Evolutionary conservation across 1,140 invertebrate genomes (phyloP).

Genomic region (Drosophila orena): DNA sequence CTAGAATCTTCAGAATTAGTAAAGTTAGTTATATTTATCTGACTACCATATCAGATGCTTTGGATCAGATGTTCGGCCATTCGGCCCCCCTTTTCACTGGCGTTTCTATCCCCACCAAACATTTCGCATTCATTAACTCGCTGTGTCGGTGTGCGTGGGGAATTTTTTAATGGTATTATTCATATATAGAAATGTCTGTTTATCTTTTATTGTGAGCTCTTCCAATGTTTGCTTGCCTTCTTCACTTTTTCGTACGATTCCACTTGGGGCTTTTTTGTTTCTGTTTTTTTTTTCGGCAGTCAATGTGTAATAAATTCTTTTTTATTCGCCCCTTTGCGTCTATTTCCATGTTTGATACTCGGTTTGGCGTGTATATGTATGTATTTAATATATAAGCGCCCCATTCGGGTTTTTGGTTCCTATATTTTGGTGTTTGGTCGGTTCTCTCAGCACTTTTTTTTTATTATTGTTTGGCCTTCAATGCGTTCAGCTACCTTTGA

Average conservation of each 20-base stretch:
- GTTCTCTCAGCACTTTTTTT: constrained; percentile 25
- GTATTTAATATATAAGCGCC: constrained; percentile 38
- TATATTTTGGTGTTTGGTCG: constrained; percentile 39
- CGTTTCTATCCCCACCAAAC: constrained; percentile 35
- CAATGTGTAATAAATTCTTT: constrained; percentile 76
- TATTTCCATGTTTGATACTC: constrained; percentile 49
- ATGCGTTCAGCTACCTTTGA: constrained; percentile 79
- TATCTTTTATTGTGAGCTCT: constrained; percentile 26
- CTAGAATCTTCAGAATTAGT: too few species aligned
- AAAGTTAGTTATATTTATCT: neutral
- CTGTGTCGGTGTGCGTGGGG: constrained; percentile 24
- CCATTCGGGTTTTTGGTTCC: constrained; percentile 57
- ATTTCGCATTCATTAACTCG: constrained; percentile 67
- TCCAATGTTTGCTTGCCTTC: constrained; percentile 67
- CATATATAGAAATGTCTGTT: constrained; percentile 53
- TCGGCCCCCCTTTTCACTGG: constrained; percentile 12
- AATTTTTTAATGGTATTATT: constrained; percentile 47
- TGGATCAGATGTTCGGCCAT: constrained; percentile 64
- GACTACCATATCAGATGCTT: constrained; percentile 52
- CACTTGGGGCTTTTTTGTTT: constrained; percentile 45
- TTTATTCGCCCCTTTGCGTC: constrained; percentile 36
- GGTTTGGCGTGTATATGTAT: constrained; percentile 12
- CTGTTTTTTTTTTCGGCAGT: constrained; percentile 33
- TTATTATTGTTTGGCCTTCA: constrained; percentile 75
- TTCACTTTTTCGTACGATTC: constrained; percentile 54